phyloP scores from a whole-genome alignment of 2,888 invertebrate species.

The Tanytarsus gracilentus region DNA sequence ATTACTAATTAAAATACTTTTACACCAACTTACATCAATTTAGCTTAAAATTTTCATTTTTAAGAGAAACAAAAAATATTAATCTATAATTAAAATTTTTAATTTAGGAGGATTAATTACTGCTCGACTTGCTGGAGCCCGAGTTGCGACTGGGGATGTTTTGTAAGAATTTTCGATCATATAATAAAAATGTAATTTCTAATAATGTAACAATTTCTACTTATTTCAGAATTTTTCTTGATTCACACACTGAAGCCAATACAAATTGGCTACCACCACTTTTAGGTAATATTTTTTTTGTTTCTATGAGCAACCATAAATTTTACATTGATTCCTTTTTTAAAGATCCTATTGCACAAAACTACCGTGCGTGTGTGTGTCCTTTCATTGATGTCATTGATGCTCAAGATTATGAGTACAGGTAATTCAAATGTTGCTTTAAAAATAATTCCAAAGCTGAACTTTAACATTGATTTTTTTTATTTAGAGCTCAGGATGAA shows the following conservation, averaged over 20 bases:
- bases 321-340: neutral
- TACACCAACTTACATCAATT: no score
- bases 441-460: no score
- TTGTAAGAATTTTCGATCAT: no score
- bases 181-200: no score
- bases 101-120: conserved; percentile 48
- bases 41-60: no score
- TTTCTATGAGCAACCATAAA: neutral
- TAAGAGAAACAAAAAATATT: neutral
- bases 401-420: conserved; percentile 39
- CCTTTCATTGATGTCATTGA: conserved; percentile 90
- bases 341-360: conserved; percentile 71
- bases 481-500: conserved; percentile 21
- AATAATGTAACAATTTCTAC: no score
- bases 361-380: conserved; percentile 81
- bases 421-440: no score
- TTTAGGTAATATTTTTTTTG: conserved; percentile 39
- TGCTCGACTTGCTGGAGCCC: conserved; percentile 77
- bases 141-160: conserved; percentile 62
- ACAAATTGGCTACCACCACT: conserved; percentile 88
- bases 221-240: conserved; percentile 85
- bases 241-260: conserved; percentile 84
- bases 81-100: neutral
- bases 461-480: no score
- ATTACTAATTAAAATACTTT: no score